These are phyloP conservation scores for Pelochelys cantorii DNA, from an alignment of 2,797 vertebrate genomes.

Conservation along the genomic window DNA sequence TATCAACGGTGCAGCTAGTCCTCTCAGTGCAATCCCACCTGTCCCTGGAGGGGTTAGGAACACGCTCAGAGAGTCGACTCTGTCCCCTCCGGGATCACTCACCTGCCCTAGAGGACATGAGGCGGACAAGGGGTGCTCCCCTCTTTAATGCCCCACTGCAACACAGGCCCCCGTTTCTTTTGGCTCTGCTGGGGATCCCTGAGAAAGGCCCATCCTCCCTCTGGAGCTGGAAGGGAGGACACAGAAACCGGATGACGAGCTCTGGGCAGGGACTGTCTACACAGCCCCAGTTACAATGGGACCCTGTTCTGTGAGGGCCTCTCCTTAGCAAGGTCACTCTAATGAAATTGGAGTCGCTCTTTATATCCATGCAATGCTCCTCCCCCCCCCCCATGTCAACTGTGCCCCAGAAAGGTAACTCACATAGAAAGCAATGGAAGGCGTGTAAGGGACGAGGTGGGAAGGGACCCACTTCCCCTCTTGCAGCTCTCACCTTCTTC, in stretches of 20 bases:
- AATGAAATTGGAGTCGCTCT: neutral
- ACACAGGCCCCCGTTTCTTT: neutral
- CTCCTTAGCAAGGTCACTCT: neutral
- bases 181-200: neutral
- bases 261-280: neutral
- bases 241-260: neutral
- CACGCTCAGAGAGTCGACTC: neutral
- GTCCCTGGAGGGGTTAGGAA: too few species aligned
- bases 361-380: neutral
- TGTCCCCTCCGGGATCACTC: too few species aligned
- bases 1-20: neutral
- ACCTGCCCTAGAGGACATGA: neutral
- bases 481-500: slow-evolving; percentile 52
- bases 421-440: neutral
- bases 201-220: neutral
- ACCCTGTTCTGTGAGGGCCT: neutral
- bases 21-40: neutral
- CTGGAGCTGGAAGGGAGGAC: neutral
- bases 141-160: neutral
- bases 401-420: neutral
- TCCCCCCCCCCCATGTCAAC: neutral
- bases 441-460: neutral
- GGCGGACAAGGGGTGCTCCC: neutral
- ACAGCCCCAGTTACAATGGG: neutral
- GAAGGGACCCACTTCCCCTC: neutral